Evolutionary conservation across 2,797 vertebrate species (phyloP).

Genomic region (Halcyon badia): DNA sequence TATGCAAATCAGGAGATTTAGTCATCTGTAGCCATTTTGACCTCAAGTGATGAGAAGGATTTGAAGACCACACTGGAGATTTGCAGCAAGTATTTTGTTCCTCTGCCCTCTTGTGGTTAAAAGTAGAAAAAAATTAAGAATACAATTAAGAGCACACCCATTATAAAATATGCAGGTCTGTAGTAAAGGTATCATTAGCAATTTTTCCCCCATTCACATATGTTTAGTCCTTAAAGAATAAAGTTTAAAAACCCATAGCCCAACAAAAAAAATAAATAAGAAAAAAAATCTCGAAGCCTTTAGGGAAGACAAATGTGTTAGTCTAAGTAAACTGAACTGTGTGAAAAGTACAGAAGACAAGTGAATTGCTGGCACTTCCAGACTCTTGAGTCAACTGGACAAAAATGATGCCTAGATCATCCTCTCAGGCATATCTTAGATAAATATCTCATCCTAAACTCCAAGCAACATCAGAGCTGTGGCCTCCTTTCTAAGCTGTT

Average conservation of each 20-base stretch:
- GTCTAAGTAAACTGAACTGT: neutral
- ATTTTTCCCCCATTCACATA: accelerated
- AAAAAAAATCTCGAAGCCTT: neutral
- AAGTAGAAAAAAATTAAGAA: neutral
- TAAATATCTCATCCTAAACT: neutral
- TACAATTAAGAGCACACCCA: neutral
- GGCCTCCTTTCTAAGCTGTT: neutral
- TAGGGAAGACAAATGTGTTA: neutral
- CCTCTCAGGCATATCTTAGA: neutral
- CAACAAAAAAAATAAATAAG: neutral
- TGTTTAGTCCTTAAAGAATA: neutral
- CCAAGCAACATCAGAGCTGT: neutral
- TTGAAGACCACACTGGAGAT: neutral
- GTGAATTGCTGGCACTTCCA: neutral
- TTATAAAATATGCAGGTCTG: neutral
- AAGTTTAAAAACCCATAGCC: neutral
- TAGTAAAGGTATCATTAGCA: neutral
- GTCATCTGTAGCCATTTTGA: neutral
- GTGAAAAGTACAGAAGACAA: neutral
- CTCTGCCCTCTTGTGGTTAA: conserved; percentile 63
- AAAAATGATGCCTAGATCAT: neutral
- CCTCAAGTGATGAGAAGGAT: neutral
- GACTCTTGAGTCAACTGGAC: neutral
- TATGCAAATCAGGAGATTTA: neutral
- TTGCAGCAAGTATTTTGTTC: neutral